phyloP scores from a whole-genome alignment of 2,113 vertebrate species.

The Calidris pugnax region DNA sequence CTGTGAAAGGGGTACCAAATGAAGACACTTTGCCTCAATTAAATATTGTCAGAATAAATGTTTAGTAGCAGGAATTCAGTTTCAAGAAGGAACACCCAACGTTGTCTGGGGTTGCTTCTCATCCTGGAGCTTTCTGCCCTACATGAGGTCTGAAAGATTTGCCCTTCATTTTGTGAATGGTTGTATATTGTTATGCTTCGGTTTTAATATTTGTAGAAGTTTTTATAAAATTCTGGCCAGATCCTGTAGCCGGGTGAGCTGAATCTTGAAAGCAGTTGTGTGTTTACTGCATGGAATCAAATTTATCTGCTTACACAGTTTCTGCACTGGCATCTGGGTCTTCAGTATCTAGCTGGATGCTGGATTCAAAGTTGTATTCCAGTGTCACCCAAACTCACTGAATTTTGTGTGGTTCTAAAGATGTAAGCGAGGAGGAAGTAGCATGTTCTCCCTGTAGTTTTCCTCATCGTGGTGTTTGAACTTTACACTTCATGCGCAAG shows the following conservation, averaged over 20 bases:
- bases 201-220: background rate
- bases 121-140: background rate
- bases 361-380: background rate
- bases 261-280: background rate
- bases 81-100: background rate
- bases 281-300: background rate
- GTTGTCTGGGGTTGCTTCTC: background rate
- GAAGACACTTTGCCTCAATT: background rate
- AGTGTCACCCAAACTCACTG: background rate
- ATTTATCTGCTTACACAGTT: background rate
- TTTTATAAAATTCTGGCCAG: background rate
- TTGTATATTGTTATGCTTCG: background rate
- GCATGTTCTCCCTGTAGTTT: background rate
- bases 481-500: background rate
- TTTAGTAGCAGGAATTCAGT: background rate
- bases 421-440: background rate
- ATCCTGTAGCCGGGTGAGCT: background rate
- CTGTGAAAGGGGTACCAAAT: background rate
- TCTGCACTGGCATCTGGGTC: background rate
- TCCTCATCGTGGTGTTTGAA: fast-evolving
- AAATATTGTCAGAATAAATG: background rate
- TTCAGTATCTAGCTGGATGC: background rate
- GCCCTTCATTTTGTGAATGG: background rate
- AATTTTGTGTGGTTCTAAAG: background rate
- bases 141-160: background rate